These are phyloP conservation scores for Clavelina lepadiformis DNA, from an alignment of 23 tunicate genomes.

Conservation along the genomic window DNA sequence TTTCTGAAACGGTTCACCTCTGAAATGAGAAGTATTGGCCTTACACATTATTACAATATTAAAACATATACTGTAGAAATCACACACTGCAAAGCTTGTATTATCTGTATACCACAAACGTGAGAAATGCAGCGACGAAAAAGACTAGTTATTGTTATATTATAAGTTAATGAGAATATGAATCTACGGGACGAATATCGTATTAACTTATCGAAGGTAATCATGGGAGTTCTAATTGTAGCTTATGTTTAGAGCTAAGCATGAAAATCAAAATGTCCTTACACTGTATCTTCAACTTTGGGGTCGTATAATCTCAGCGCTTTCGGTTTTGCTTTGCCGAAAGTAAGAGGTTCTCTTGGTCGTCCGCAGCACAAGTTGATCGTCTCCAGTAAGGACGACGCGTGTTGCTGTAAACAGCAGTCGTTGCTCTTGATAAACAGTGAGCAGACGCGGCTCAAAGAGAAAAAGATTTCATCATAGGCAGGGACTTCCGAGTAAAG, in stretches of 20 bases:
- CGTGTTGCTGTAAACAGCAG: not conserved
- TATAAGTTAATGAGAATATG: no score
- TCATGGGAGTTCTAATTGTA: no score
- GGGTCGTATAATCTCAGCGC: conserved; percentile 56
- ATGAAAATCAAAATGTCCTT: no score
- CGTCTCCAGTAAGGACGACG: conserved; percentile 3
- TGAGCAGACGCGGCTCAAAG: conserved; percentile 1
- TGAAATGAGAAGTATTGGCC: conserved; percentile 4
- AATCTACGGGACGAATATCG: no score
- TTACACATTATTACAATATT: no score
- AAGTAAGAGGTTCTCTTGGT: conserved; percentile 22
- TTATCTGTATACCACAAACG: not conserved
- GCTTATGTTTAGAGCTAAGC: no score
- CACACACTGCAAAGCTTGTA: no score
- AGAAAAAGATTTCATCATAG: conserved; percentile 35
- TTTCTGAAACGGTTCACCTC: conserved; percentile 74
- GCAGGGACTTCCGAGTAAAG: conserved; percentile 43
- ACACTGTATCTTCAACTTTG: conserved; percentile 54
- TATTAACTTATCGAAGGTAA: no score
- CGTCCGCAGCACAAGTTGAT: conserved; percentile 20
- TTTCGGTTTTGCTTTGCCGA: conserved; percentile 49
- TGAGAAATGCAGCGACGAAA: no score
- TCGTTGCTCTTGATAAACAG: not conserved
- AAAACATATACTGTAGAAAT: no score
- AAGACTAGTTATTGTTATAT: no score